Conservation (phyloP, 1,140 invertebrate genomes). For the Frieseomelitta varia region DNA sequence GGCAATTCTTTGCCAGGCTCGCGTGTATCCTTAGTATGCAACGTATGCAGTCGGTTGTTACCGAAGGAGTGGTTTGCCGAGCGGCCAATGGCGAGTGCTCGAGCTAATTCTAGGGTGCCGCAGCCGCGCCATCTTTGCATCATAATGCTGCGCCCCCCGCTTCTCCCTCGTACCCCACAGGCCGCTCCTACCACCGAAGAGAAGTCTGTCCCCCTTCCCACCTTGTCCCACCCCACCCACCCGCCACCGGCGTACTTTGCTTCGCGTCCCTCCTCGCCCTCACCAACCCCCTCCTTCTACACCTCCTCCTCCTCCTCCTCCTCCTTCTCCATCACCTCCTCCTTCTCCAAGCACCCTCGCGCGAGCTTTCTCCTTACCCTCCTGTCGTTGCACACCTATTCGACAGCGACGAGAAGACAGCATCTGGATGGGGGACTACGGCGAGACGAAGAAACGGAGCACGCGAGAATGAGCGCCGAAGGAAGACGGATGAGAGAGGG, state of each 20-base stretch:
- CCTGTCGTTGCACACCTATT: conserved; percentile 31
- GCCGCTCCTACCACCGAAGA: conserved; percentile 52
- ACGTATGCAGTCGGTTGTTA: conserved; percentile 82
- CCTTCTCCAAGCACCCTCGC: conserved; percentile 23
- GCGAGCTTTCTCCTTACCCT: conserved; percentile 44
- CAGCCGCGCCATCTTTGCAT: conserved; percentile 82
- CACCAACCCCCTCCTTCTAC: neutral
- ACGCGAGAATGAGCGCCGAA: conserved; percentile 50
- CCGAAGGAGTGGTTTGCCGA: conserved; percentile 82
- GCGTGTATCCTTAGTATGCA: conserved; percentile 82
- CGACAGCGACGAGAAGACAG: conserved; percentile 47
- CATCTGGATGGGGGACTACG: conserved; percentile 40
- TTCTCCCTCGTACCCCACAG: conserved; percentile 30
- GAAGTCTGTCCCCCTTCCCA: conserved; percentile 53
- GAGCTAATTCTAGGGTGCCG: conserved; percentile 82
- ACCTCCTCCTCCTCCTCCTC: neutral
- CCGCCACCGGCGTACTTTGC: conserved; percentile 49
- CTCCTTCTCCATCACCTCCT: neutral
- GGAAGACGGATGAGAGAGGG: conserved; percentile 7
- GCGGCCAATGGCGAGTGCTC: conserved; percentile 82
- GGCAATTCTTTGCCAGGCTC: conserved; percentile 77
- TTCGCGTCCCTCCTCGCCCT: conserved; percentile 39
- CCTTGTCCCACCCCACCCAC: conserved; percentile 55
- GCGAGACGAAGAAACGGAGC: conserved; percentile 45
- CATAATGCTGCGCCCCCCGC: conserved; percentile 79